These are phyloP conservation scores for Tetramorium simillimum DNA, from an alignment of 1,140 invertebrate genomes.

Conservation along the genomic window DNA sequence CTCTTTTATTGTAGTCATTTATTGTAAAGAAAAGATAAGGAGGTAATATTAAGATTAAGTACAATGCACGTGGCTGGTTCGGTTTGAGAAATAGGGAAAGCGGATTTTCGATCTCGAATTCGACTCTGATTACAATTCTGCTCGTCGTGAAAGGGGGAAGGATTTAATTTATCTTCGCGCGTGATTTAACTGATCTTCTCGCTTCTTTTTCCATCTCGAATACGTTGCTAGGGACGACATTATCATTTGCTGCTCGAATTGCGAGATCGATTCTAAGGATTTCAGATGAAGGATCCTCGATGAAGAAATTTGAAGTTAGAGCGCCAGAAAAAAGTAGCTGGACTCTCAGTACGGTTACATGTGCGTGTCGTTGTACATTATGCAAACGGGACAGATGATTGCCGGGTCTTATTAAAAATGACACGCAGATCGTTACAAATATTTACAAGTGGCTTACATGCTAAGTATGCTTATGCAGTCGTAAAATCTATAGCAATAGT, in stretches of 20 bases:
- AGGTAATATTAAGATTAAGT: slow-evolving; percentile 65
- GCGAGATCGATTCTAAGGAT: background rate
- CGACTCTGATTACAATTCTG: background rate
- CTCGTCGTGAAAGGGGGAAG: background rate
- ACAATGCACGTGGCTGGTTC: slow-evolving; percentile 65
- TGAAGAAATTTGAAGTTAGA: background rate
- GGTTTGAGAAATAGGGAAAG: slow-evolving; percentile 35
- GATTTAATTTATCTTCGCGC: background rate
- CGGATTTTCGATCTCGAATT: slow-evolving; percentile 9
- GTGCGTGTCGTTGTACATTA: slow-evolving; percentile 15
- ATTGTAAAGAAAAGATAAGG: slow-evolving; percentile 58
- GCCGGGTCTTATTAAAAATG: slow-evolving; percentile 36
- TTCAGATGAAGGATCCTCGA: background rate
- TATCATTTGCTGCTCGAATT: background rate
- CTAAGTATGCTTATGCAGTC: slow-evolving; percentile 65
- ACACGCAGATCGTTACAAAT: slow-evolving; percentile 55
- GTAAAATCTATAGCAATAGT: slow-evolving; percentile 60
- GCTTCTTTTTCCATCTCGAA: background rate
- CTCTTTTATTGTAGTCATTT: slow-evolving; percentile 60
- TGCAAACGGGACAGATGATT: background rate
- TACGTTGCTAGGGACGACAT: background rate
- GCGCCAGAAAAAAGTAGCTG: slow-evolving; percentile 8
- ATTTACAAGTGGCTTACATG: slow-evolving; percentile 68
- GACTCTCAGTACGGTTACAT: background rate
- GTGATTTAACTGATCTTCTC: background rate